A percentile compares a stretch with the other conserved stretches of the same genome.
Conservation (phyloP, 2,888 invertebrate genomes). For the Unio pictorum region DNA sequence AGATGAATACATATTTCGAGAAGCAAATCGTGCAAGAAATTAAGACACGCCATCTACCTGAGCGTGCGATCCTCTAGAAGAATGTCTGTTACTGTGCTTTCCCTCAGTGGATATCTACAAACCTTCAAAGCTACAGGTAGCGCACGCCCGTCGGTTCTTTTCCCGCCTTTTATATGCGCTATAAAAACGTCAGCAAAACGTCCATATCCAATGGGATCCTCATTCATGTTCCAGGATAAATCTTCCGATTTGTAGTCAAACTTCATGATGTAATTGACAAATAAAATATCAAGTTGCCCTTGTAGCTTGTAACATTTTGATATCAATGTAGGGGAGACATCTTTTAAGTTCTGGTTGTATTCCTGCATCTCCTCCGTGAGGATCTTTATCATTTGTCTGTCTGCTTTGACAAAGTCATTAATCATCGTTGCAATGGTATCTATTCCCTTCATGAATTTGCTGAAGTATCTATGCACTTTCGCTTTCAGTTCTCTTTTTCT, state of each 20-base stretch:
- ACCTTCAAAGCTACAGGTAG: slow-evolving; percentile 49
- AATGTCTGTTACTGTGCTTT: slow-evolving; percentile 47
- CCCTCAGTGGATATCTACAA: slow-evolving; percentile 40
- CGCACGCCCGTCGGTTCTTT: slow-evolving; percentile 3
- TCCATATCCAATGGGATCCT: slow-evolving; percentile 50
- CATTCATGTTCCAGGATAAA: slow-evolving; percentile 37
- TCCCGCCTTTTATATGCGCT: slow-evolving; percentile 19
- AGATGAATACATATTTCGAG: too few species aligned
- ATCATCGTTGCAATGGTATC: slow-evolving; percentile 52
- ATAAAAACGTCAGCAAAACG: slow-evolving; percentile 59
- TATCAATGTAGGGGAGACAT: slow-evolving; percentile 43
- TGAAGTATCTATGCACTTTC: slow-evolving; percentile 50
- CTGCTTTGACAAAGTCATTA: slow-evolving; percentile 58
- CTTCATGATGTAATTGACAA: slow-evolving; percentile 49
- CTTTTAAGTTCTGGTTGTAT: slow-evolving; percentile 38
- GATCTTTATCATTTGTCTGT: slow-evolving; percentile 48
- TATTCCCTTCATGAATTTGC: slow-evolving; percentile 45
- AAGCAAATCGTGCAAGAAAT: too few species aligned
- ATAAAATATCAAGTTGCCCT: slow-evolving; percentile 58
- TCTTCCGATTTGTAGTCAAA: slow-evolving; percentile 53
- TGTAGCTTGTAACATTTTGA: slow-evolving; percentile 26
- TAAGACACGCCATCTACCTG: slow-evolving; percentile 32
- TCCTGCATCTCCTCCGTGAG: slow-evolving; percentile 40
- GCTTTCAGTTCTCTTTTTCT: slow-evolving; percentile 33
- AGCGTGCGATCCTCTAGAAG: slow-evolving; percentile 58